Evolutionary conservation across 1,140 invertebrate species (phyloP).

Genomic region (Ridgeia piscesae): DNA sequence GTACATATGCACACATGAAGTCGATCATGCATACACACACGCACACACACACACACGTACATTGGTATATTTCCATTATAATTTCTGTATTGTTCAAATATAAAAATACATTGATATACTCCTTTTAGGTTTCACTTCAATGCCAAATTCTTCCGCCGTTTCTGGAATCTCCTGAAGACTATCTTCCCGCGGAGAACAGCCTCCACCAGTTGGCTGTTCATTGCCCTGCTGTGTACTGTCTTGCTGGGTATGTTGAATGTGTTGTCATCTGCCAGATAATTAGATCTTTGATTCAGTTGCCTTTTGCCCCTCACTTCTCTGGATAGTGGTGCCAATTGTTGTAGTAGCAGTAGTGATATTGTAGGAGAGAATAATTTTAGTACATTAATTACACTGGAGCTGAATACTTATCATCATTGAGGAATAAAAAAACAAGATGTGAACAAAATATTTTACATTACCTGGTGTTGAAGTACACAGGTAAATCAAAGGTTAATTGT

Average conservation of each 20-base stretch:
- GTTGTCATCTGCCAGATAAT: not conserved
- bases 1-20: too few relatives aligned
- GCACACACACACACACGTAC: too few relatives aligned
- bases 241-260: conserved; percentile 48
- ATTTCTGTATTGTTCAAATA: too few relatives aligned
- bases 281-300: not conserved
- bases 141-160: conserved; percentile 52
- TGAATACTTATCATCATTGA: not conserved
- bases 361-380: not conserved
- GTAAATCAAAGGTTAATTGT: too few relatives aligned
- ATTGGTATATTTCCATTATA: too few relatives aligned
- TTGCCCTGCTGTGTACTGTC: conserved; percentile 50
- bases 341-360: too few relatives aligned
- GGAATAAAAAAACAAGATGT: not conserved
- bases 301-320: too few relatives aligned
- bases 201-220: conserved; percentile 48
- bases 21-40: too few relatives aligned
- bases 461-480: too few relatives aligned
- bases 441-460: too few relatives aligned
- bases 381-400: not conserved
- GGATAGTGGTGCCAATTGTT: not conserved
- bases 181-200: conserved; percentile 53
- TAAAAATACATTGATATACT: not conserved
- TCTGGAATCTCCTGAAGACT: conserved; percentile 49
- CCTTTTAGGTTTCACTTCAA: conserved; percentile 53